Percentiles rank a stretch among this genome's conserved stretches.
Conservation (phyloP, 37 sponge, comb jelly and placozoan species). For the Ephydatia muelleri region DNA sequence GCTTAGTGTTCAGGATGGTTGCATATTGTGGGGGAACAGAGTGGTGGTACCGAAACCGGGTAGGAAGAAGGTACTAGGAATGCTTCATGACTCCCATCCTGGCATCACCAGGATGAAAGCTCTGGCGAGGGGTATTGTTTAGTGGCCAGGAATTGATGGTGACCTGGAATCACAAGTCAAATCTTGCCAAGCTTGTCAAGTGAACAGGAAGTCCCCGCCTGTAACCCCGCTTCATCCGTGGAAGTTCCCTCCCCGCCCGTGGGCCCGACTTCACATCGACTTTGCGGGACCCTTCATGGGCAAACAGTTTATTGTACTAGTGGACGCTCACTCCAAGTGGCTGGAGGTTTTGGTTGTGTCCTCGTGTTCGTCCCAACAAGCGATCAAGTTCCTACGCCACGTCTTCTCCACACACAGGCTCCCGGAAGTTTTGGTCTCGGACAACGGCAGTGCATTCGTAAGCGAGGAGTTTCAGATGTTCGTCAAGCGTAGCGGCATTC, state of each 20-base stretch:
- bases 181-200: conserved; percentile 20
- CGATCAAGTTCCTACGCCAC: conserved; percentile 11
- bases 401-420: conserved; percentile 30
- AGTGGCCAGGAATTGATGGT: conserved; percentile 35
- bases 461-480: conserved; percentile 14
- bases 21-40: conserved; percentile 3
- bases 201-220: conserved; percentile 7
- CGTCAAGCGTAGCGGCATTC: conserved; percentile 17
- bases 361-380: conserved; percentile 11
- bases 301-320: conserved; percentile 20
- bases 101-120: conserved; percentile 25
- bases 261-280: conserved; percentile 29
- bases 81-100: conserved; percentile 30
- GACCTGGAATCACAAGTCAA: conserved; percentile 7
- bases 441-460: conserved; percentile 11
- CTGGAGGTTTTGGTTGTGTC: conserved; percentile 18
- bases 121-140: conserved; percentile 3
- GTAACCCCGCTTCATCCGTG: conserved; percentile 36
- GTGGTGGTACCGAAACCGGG: not conserved
- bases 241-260: conserved; percentile 29
- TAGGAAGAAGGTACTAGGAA: not conserved
- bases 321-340: conserved; percentile 58
- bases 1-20: conserved; percentile 16
- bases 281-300: conserved; percentile 33
- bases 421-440: conserved; percentile 19